Conservation (phyloP, 2,113 vertebrate species). For the Mesoclemmys tuberculata region DNA sequence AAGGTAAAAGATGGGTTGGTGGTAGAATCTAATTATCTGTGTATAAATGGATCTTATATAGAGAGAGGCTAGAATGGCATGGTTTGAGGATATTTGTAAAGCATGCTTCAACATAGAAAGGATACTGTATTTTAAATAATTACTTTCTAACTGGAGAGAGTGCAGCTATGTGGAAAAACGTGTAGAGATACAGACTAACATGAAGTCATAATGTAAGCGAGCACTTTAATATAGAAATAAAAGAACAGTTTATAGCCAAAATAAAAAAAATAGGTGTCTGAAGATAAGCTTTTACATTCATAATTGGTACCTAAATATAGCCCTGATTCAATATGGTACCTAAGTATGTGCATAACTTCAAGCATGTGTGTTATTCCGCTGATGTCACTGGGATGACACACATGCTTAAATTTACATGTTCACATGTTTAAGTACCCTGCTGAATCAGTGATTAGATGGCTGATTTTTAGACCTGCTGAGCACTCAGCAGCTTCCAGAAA, state of each 20-base stretch:
- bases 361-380: neutral
- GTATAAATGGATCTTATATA: conserved; percentile 46
- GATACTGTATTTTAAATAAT: conserved; percentile 45
- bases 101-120: conserved; percentile 5
- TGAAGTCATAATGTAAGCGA: conserved; percentile 16
- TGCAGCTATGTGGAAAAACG: conserved; percentile 17
- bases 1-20: conserved; percentile 61
- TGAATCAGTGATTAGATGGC: neutral
- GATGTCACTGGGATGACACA: neutral
- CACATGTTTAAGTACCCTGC: neutral
- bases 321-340: neutral
- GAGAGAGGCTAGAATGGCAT: conserved; percentile 6
- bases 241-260: neutral
- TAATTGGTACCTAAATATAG: neutral
- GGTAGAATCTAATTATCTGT: conserved; percentile 56
- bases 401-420: neutral
- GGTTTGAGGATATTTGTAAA: conserved; percentile 17
- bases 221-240: conserved; percentile 18
- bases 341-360: neutral
- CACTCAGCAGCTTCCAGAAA: neutral
- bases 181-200: neutral
- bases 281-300: neutral
- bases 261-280: neutral
- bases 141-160: conserved; percentile 18
- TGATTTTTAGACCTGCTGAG: neutral